phyloP scores from a whole-genome alignment of 30 jellyfish, hydroid and myxozoan species.

The Aurelia aurita complex sp. Pacific region DNA sequence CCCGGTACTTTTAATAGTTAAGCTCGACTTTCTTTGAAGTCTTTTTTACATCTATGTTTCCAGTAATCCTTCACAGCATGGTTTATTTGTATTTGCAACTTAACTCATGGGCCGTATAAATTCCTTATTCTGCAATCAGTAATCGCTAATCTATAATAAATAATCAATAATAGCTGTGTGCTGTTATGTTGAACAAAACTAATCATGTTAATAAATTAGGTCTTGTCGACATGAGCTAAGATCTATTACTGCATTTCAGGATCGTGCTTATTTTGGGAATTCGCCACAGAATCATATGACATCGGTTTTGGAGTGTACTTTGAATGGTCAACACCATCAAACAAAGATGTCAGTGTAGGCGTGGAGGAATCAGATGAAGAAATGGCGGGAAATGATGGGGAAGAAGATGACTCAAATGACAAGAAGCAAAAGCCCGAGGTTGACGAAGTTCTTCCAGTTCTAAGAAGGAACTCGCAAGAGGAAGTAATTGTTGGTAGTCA shows the following conservation, averaged over 20 bases:
- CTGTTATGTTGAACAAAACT: too few relatives aligned
- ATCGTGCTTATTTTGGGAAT: slow-evolving; percentile 96
- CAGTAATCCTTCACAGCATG: too few relatives aligned
- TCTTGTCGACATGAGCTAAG: neutral
- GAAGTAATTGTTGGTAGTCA: slow-evolving; percentile 97
- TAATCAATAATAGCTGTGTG: too few relatives aligned
- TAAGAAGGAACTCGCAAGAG: slow-evolving; percentile 94
- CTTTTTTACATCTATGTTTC: too few relatives aligned
- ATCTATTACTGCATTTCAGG: slow-evolving; percentile 31
- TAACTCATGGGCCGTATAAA: too few relatives aligned
- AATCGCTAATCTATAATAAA: too few relatives aligned
- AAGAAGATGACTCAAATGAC: neutral
- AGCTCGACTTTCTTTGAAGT: too few relatives aligned
- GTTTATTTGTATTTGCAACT: too few relatives aligned
- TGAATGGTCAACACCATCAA: slow-evolving; percentile 80
- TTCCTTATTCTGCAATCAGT: too few relatives aligned
- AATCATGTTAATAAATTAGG: too few relatives aligned
- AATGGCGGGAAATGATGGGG: slow-evolving; percentile 32
- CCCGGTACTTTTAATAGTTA: too few relatives aligned
- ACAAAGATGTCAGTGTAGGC: slow-evolving; percentile 51
- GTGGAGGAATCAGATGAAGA: slow-evolving; percentile 68
- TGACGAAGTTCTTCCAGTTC: slow-evolving; percentile 92
- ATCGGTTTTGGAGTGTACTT: slow-evolving; percentile 95
- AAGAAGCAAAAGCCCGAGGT: slow-evolving; percentile 43
- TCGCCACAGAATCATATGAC: slow-evolving; percentile 93